phyloP scores from a whole-genome alignment of 2,797 vertebrate species.

The Borostomias antarcticus region DNA sequence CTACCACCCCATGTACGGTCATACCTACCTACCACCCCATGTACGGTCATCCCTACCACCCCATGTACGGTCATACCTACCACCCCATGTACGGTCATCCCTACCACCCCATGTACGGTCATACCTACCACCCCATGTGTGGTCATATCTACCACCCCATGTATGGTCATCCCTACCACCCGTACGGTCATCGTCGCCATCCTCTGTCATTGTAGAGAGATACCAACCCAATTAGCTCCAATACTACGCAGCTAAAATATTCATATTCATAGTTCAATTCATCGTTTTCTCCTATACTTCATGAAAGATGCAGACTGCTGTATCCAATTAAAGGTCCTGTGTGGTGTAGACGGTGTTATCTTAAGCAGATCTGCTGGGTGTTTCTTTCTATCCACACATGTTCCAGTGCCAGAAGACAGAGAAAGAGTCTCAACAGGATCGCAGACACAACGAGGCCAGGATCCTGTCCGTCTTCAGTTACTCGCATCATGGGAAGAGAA shows the following conservation, averaged over 20 bases:
- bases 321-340: conserved; percentile 54
- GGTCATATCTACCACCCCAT: no score
- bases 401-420: conserved; percentile 24
- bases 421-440: background rate
- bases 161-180: no score
- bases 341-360: conserved; percentile 37
- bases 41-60: no score
- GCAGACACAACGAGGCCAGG: background rate
- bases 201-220: no score
- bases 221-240: conserved; percentile 37
- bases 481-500: conserved; percentile 25
- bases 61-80: no score
- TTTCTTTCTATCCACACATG: conserved; percentile 18
- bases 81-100: no score
- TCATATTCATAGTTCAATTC: conserved; percentile 14
- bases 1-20: no score
- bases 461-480: conserved; percentile 25
- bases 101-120: no score
- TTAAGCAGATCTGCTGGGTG: conserved; percentile 22
- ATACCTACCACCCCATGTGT: no score
- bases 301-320: conserved; percentile 45
- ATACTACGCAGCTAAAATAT: background rate
- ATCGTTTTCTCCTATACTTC: conserved; percentile 44
- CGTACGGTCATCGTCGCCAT: no score
- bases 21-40: no score